phyloP scores from a whole-genome alignment of 2,113 vertebrate species.

The Gambusia affinis region DNA sequence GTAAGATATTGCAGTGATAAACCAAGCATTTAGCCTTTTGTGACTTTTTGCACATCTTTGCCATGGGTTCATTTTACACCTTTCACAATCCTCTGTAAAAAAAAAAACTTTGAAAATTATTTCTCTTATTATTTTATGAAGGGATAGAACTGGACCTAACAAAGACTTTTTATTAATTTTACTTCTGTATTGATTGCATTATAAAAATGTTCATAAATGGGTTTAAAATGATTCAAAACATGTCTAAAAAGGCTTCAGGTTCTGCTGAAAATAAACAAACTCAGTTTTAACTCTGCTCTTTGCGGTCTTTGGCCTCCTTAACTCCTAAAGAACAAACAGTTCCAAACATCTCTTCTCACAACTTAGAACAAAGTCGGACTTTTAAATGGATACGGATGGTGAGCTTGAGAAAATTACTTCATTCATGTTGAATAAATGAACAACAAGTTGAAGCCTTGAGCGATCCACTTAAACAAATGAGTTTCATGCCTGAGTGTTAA shows the following conservation, averaged over 20 bases:
- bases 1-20: not conserved
- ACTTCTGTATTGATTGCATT: not conserved
- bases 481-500: constrained; percentile 49
- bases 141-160: not conserved
- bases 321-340: not conserved
- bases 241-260: not conserved
- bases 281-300: not conserved
- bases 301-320: not conserved
- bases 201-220: not conserved
- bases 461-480: constrained; percentile 2
- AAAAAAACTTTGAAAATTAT: not conserved
- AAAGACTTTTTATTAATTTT: not conserved
- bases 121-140: not conserved
- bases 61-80: no score
- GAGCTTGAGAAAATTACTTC: constrained; percentile 13
- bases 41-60: no score
- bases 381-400: not conserved
- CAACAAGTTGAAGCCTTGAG: not conserved
- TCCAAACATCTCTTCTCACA: not conserved
- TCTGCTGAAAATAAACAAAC: not conserved
- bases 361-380: not conserved
- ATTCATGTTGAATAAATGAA: constrained; percentile 1
- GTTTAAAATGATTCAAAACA: not conserved
- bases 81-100: no score
- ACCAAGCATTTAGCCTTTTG: not conserved